These are phyloP conservation scores for Clepsis dumicolana DNA, from an alignment of 2,888 invertebrate genomes.

Conservation along the genomic window DNA sequence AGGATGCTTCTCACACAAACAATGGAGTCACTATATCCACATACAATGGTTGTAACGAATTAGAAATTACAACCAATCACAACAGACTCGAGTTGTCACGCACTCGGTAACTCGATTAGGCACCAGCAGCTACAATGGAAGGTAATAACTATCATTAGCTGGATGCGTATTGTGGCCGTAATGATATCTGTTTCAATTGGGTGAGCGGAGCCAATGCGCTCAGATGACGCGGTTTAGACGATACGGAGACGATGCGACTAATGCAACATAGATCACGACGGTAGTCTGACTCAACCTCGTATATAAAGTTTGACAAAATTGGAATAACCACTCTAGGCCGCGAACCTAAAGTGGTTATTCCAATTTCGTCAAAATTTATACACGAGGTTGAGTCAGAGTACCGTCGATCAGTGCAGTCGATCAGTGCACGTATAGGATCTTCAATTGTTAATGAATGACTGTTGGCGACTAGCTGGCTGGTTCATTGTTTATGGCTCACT, in stretches of 20 bases:
- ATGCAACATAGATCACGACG: not conserved
- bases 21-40: not conserved
- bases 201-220: conserved; percentile 48
- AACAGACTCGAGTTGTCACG: conserved; percentile 8
- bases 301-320: too few species aligned
- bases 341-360: too few species aligned
- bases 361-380: too few species aligned
- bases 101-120: conserved; percentile 30
- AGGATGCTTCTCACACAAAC: not conserved
- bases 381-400: too few species aligned
- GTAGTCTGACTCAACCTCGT: too few species aligned
- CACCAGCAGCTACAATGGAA: conserved; percentile 43
- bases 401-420: too few species aligned
- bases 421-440: too few species aligned
- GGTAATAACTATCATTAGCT: conserved; percentile 59
- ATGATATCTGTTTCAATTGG: conserved; percentile 65
- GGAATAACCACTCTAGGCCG: too few species aligned
- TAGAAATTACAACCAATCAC: conserved; percentile 40
- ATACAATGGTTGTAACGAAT: conserved; percentile 41
- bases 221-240: conserved; percentile 19
- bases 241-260: conserved; percentile 12
- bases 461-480: too few species aligned
- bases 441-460: too few species aligned
- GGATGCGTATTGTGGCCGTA: conserved; percentile 58
- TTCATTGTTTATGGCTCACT: too few species aligned